Conservation (phyloP, 2,888 invertebrate species). For the Ochlodes sylvanus region DNA sequence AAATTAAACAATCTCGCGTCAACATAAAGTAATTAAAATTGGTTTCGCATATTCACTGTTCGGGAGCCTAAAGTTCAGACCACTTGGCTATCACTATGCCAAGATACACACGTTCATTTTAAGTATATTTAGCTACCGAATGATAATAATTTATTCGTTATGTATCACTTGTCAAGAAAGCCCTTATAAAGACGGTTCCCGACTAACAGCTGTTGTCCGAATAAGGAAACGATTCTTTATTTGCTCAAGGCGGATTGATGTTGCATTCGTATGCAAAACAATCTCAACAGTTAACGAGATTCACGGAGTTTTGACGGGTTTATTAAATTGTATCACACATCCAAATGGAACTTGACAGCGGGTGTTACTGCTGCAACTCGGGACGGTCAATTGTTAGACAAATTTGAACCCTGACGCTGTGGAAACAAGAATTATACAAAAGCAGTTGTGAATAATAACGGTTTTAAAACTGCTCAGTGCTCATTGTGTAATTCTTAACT, state of each 20-base stretch:
- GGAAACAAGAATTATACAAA: background rate
- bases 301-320: slow-evolving; percentile 60
- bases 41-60: too few species aligned
- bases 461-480: slow-evolving; percentile 9
- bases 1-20: too few species aligned
- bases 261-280: slow-evolving; percentile 62
- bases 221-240: slow-evolving; percentile 55
- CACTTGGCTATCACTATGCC: too few species aligned
- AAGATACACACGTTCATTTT: too few species aligned
- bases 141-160: background rate
- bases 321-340: slow-evolving; percentile 58
- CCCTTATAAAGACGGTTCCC: background rate
- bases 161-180: background rate
- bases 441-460: background rate
- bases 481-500: slow-evolving; percentile 4
- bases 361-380: slow-evolving; percentile 16
- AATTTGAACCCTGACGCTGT: background rate
- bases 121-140: too few species aligned
- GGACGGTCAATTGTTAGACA: background rate
- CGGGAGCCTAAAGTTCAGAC: too few species aligned
- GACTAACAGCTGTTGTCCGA: slow-evolving; percentile 49
- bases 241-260: slow-evolving; percentile 65
- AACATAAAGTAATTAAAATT: too few species aligned
- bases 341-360: slow-evolving; percentile 32
- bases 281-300: slow-evolving; percentile 52